These are phyloP conservation scores for Ondatra zibethicus DNA, from an alignment of 2,113 vertebrate species.

Conservation along the genomic window DNA sequence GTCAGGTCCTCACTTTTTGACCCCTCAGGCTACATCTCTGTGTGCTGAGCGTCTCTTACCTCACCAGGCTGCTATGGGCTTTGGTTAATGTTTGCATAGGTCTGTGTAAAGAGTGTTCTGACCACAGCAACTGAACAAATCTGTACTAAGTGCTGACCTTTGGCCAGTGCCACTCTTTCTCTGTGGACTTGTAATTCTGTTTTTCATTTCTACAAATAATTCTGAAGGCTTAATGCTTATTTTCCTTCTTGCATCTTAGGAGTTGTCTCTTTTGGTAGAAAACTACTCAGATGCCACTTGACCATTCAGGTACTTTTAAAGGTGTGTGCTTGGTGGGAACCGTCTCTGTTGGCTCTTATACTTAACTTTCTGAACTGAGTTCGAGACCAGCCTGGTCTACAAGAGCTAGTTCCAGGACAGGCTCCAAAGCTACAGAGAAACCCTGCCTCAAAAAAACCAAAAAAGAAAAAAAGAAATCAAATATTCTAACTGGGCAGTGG, in stretches of 20 bases:
- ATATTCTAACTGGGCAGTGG: too few species aligned
- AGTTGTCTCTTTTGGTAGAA: neutral
- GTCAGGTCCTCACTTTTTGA: neutral
- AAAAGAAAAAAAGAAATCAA: too few species aligned
- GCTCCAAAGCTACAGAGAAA: too few species aligned
- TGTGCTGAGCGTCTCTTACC: constrained; percentile 33
- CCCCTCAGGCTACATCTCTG: neutral
- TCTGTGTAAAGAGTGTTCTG: constrained; percentile 42
- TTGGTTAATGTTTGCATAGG: constrained; percentile 64
- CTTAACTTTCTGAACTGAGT: constrained; percentile 58
- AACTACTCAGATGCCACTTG: neutral
- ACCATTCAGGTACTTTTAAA: neutral
- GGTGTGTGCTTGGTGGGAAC: neutral
- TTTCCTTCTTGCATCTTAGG: neutral
- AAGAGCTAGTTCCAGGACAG: too few species aligned
- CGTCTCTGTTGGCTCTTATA: neutral
- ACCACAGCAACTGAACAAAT: constrained; percentile 18
- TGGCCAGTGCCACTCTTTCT: constrained; percentile 12
- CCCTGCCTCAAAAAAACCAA: too few species aligned
- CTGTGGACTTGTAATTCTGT: neutral
- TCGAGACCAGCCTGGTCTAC: too few species aligned
- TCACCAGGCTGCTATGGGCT: neutral
- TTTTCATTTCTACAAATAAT: constrained; percentile 52
- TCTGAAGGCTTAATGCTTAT: constrained; percentile 39
- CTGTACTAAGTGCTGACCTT: constrained; percentile 41